Base-by-base conservation (phyloP, 2,797 vertebrate genomes). In the Loris lydekkerianus region DNA sequence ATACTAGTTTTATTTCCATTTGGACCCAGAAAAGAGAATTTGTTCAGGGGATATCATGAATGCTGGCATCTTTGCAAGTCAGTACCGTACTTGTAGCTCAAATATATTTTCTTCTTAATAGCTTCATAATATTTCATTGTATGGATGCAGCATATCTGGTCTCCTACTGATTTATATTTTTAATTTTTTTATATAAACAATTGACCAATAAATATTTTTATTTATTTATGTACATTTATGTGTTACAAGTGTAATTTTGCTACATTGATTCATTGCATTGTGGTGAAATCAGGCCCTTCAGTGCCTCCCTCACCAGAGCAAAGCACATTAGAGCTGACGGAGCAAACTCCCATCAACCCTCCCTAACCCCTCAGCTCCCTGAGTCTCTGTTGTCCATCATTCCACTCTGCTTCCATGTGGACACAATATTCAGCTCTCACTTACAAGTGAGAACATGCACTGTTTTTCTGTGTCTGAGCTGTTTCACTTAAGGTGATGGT, bases 171-270 rank as follows among this genome's bases (percentile, higher is more conserved):
- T 89, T 67, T 86, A 34, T 87, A 49, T 76, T 77, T 86, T 23
- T 61, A 72, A 65, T 63, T 94, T 95, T 95, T 94, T 53, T 84
- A 83, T 40, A 23, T 83, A 85, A 75, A 84, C 60, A 85, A 0
- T 91, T 85, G 46, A 31, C 40, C 72, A 78, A 67, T 86, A 34
- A 88, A 4, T 67, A 11, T 77, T 40, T 20, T 63, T 63, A 67
- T 56, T 56, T 56, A 20, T n/a, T 67, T 67, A 15, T 67, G 8
- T 67, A n/a, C 31, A 67, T n/a, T n/a, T 14, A 31, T n/a, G 15
- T 3, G 31, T 31, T 67, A 67, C 15, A n/a, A 67, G 65, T 67
- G 7, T n/a, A 67, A 67, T n/a, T 67, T 67, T n/a, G 65, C 65
- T 67, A n/a, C 63, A n/a, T n/a, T 67, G 31, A 31, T 67, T 31